A percentile compares a stretch with the other conserved stretches of the same genome.
These are phyloP conservation scores for Frankliniella fusca DNA, from an alignment of 2,888 invertebrate genomes.

Conservation along the genomic window DNA sequence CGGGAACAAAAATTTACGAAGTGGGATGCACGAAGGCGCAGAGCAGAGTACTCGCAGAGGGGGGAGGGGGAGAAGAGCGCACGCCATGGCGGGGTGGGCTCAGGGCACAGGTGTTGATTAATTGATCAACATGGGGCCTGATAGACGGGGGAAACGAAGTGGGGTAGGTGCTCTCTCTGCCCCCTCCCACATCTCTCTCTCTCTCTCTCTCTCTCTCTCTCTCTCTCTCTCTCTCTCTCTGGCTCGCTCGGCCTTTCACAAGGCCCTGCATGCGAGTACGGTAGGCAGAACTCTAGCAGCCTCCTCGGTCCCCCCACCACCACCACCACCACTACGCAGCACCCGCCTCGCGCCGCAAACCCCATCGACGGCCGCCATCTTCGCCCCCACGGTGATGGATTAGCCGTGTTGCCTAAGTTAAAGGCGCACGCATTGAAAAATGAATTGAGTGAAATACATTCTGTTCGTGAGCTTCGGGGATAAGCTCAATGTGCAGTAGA, in stretches of 20 bases:
- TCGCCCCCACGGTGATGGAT: background rate
- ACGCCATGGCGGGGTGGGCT: background rate
- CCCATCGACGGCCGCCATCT: too few species aligned
- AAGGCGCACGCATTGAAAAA: background rate
- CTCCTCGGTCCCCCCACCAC: too few species aligned
- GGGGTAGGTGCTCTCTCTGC: background rate
- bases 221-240: background rate
- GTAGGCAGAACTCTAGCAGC: too few species aligned
- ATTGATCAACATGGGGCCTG: constrained; percentile 16
- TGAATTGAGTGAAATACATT: too few species aligned
- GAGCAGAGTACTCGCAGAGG: background rate
- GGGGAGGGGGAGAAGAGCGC: background rate
- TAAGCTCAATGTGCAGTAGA: too few species aligned
- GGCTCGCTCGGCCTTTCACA: too few species aligned
- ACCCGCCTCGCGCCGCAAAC: too few species aligned
- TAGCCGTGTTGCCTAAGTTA: background rate
- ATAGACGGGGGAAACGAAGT: constrained; percentile 8
- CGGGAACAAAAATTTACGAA: background rate
- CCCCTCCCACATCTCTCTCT: background rate
- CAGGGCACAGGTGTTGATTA: constrained; percentile 15
- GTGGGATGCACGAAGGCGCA: background rate
- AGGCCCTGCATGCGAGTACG: too few species aligned
- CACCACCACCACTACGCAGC: too few species aligned
- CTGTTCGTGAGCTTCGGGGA: too few species aligned
- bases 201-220: background rate